These are phyloP conservation scores for Babylonia areolata DNA, from an alignment of 1,140 invertebrate genomes.

Conservation along the genomic window DNA sequence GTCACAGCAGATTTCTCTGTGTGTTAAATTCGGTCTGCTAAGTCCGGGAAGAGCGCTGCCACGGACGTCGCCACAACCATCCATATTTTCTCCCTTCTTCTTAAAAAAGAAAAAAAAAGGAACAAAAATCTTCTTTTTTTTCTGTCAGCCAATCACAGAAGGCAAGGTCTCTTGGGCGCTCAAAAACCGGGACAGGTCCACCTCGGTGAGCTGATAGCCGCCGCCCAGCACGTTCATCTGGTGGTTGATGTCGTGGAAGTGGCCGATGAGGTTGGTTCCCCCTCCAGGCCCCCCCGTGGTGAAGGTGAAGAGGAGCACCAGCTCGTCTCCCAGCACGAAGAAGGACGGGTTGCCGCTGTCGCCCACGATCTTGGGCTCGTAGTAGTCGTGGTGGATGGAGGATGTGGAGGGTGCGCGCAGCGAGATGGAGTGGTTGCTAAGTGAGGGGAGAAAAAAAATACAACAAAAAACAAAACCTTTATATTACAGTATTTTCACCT, in stretches of 20 bases:
- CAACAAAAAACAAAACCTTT: too few species aligned
- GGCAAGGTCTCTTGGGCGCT: neutral
- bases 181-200: conserved; percentile 48
- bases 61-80: too few species aligned
- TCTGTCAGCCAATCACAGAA: neutral
- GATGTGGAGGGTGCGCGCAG: conserved; percentile 36
- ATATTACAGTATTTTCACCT: too few species aligned
- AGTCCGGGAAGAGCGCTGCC: too few species aligned
- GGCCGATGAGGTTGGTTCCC: conserved; percentile 57
- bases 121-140: too few species aligned
- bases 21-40: too few species aligned
- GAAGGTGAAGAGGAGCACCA: conserved; percentile 61
- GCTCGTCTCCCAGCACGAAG: conserved; percentile 55
- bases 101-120: too few species aligned
- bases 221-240: conserved; percentile 53
- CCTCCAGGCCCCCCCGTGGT: conserved; percentile 59
- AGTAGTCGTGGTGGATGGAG: conserved; percentile 49
- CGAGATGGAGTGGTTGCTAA: conserved; percentile 39
- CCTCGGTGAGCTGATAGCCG: conserved; percentile 54
- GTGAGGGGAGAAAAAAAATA: neutral
- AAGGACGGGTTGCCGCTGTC: conserved; percentile 65
- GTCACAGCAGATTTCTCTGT: too few species aligned
- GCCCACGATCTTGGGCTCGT: conserved; percentile 58
- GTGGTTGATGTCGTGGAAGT: conserved; percentile 56
- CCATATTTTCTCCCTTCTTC: too few species aligned